phyloP scores from a whole-genome alignment of 2,888 invertebrate species.

The Invenusta paracnida region DNA sequence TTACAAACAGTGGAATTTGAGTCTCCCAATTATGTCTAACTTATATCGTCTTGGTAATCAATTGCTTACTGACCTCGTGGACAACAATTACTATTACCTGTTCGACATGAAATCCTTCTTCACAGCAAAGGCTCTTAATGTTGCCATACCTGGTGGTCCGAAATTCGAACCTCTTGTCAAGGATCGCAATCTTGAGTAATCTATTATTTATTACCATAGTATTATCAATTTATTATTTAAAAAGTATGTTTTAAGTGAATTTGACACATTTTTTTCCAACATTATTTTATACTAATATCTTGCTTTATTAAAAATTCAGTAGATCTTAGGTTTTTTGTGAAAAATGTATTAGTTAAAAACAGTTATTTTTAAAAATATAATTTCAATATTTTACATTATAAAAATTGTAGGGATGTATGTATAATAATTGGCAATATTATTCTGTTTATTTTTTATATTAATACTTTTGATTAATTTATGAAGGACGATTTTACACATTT shows the following conservation, averaged over 20 bases:
- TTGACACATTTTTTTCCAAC: neutral
- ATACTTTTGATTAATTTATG: too few relatives aligned
- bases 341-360: too few relatives aligned
- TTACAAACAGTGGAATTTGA: constrained; percentile 90
- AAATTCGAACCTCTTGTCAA: constrained; percentile 99
- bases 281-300: too few relatives aligned
- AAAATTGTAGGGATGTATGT: too few relatives aligned
- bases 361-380: too few relatives aligned
- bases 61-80: constrained; percentile 90
- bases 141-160: constrained; percentile 98
- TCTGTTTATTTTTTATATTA: too few relatives aligned
- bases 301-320: too few relatives aligned
- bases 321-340: too few relatives aligned
- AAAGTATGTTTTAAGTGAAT: constrained; percentile 17
- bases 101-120: constrained; percentile 99
- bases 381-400: too few relatives aligned
- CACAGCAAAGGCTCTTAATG: constrained; percentile 96
- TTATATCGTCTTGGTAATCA: constrained; percentile 95
- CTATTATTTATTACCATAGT: constrained; percentile 53
- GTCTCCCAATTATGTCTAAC: constrained; percentile 93
- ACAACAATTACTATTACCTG: constrained; percentile 95
- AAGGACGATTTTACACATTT: too few relatives aligned
- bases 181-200: constrained; percentile 85
- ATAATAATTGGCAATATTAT: too few relatives aligned
- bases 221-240: neutral